Evolutionary conservation across 1,140 invertebrate genomes (phyloP).

Genomic region (Hetaerina americana): DNA sequence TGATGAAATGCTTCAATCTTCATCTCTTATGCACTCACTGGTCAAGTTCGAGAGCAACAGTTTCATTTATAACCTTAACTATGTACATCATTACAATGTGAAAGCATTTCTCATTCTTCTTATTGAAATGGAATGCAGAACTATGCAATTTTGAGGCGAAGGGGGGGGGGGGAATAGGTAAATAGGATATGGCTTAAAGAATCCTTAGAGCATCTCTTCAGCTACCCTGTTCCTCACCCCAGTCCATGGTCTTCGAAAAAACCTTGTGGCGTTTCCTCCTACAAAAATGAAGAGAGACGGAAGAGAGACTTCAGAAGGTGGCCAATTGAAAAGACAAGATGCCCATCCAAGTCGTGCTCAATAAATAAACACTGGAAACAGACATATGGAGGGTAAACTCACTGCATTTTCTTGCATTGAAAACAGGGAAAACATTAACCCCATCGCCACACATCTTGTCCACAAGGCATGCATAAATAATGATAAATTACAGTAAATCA

Average conservation of each 20-base stretch:
- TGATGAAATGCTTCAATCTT: too few species aligned
- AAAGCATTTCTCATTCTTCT: neutral
- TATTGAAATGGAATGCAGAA: neutral
- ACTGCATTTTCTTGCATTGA: too few species aligned
- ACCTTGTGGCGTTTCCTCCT: neutral
- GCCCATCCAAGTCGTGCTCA: neutral
- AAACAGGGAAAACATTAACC: too few species aligned
- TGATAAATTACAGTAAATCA: neutral
- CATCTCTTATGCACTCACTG: too few species aligned
- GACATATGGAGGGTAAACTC: too few species aligned
- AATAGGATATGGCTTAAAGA: neutral
- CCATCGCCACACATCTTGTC: too few species aligned
- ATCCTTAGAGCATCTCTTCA: neutral
- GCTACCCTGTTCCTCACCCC: neutral
- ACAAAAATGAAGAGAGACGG: neutral
- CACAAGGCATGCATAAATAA: neutral
- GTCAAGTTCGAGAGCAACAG: too few species aligned
- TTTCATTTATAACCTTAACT: too few species aligned
- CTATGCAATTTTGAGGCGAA: neutral
- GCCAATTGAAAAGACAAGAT: neutral
- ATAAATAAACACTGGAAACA: too few species aligned
- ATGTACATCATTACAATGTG: neutral
- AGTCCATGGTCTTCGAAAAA: neutral
- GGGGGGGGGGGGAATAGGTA: neutral
- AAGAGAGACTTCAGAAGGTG: neutral